Percentiles rank a stretch among this genome's conserved stretches.
These are phyloP conservation scores for Lobophora halterata DNA, from an alignment of 2,888 invertebrate species.

Conservation along the genomic window DNA sequence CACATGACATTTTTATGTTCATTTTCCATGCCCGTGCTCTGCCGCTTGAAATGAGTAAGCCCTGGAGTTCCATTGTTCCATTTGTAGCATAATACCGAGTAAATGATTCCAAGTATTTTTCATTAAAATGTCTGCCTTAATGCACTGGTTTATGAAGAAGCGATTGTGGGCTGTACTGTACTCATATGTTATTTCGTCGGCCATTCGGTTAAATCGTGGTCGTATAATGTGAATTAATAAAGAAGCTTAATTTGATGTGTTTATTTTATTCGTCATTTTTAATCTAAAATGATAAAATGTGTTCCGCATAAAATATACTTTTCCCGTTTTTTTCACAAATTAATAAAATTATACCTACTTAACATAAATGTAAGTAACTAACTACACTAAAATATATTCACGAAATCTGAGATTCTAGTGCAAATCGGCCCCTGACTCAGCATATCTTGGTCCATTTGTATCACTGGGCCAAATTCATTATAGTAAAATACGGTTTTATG, in stretches of 20 bases:
- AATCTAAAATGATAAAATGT: constrained; percentile 5
- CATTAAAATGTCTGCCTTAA: constrained; percentile 20
- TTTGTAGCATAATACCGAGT: constrained; percentile 13
- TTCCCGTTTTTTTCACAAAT: too few species aligned
- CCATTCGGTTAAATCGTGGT: constrained; percentile 43
- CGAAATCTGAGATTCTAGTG: too few species aligned
- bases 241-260: constrained; percentile 42
- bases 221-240: constrained; percentile 53
- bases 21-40: constrained; percentile 18
- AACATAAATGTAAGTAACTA: too few species aligned
- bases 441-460: too few species aligned
- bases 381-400: too few species aligned
- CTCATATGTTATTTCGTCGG: constrained; percentile 42
- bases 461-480: too few species aligned
- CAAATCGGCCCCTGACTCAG: too few species aligned
- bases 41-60: constrained; percentile 14
- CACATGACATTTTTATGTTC: constrained; percentile 23
- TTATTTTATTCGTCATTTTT: constrained; percentile 25
- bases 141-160: constrained; percentile 27
- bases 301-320: constrained; percentile 1
- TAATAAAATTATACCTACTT: too few species aligned
- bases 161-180: constrained; percentile 37
- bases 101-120: constrained; percentile 20
- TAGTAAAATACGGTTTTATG: too few species aligned
- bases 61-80: constrained; percentile 19